Percentiles rank a stretch among this genome's conserved stretches.
These are phyloP conservation scores for Vireo griseus DNA, from an alignment of 2,797 vertebrate species.

Conservation along the genomic window DNA sequence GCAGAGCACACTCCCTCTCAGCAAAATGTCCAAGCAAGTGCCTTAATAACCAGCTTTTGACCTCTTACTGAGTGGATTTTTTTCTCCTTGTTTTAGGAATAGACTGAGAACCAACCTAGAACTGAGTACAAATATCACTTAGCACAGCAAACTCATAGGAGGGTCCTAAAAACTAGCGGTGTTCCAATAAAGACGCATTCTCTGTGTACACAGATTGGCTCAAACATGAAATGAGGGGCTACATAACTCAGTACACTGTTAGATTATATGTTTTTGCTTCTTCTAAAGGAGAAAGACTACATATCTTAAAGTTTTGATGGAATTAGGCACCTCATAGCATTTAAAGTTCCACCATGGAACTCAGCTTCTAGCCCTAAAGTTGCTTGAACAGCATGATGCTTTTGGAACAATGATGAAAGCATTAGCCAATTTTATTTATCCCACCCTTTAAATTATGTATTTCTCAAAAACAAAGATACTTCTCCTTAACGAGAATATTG, in stretches of 20 bases:
- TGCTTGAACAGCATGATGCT: not conserved
- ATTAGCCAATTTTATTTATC: not conserved
- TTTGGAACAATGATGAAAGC: not conserved
- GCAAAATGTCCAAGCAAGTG: not conserved
- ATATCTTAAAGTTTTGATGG: not conserved
- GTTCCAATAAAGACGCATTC: not conserved
- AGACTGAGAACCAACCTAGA: not conserved
- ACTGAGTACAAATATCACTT: not conserved
- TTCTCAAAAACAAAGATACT: not conserved
- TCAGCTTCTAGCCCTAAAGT: not conserved
- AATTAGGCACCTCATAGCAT: not conserved
- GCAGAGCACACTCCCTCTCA: not conserved
- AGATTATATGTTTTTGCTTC: not conserved
- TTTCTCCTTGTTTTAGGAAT: not conserved
- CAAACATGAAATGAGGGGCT: not conserved
- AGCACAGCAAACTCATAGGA: not conserved
- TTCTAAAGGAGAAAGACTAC: not conserved
- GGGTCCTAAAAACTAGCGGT: not conserved
- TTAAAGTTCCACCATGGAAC: not conserved
- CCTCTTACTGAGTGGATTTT: not conserved
- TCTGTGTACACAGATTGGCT: not conserved
- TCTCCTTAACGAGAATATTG: not conserved
- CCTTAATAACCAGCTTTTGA: not conserved
- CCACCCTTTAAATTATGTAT: not conserved
- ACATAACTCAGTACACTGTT: not conserved